These are phyloP conservation scores for Perodicticus potto DNA, from an alignment of 2,797 vertebrate genomes.

Conservation along the genomic window DNA sequence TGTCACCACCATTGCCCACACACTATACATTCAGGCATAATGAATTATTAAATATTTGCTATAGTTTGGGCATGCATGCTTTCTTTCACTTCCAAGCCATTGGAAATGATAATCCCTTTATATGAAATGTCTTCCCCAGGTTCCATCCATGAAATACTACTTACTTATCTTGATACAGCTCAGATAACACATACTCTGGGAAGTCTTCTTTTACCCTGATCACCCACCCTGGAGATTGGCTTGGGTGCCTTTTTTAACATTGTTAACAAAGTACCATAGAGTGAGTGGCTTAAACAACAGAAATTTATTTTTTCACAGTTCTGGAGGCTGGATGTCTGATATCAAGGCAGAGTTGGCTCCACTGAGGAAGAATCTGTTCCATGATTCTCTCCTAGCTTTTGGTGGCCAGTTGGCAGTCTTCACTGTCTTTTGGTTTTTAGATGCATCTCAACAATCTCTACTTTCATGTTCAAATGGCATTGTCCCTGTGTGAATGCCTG, in stretches of 20 bases:
- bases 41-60: background rate
- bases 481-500: background rate
- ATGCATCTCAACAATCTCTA: background rate
- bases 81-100: slow-evolving; percentile 8
- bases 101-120: slow-evolving; percentile 24
- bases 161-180: slow-evolving; percentile 45
- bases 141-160: background rate
- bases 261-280: slow-evolving; percentile 17
- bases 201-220: slow-evolving; percentile 23
- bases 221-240: background rate
- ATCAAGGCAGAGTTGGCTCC: background rate
- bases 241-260: background rate
- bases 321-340: background rate
- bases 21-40: background rate
- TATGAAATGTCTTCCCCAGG: background rate
- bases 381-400: background rate
- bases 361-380: background rate
- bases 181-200: background rate
- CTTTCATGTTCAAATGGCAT: background rate
- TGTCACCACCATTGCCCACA: background rate
- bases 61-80: background rate
- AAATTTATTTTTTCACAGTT: background rate
- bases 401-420: slow-evolving; percentile 2
- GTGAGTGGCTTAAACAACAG: background rate
- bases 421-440: background rate